Base-by-base conservation (phyloP, 53 echinoderm and acorn worm genomes). In the Antedon mediterranea region DNA sequence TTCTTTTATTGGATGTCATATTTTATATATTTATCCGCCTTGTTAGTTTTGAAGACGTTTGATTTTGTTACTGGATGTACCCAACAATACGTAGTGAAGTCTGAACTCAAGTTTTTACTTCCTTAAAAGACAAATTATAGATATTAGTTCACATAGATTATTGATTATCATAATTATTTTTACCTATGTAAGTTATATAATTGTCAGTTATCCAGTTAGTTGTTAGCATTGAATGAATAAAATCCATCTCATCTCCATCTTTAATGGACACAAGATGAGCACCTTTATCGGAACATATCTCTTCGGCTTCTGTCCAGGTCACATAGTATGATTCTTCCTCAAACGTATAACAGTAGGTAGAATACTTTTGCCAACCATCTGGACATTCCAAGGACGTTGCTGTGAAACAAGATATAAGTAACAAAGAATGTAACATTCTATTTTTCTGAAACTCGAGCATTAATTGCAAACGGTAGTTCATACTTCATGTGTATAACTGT, bases 181-280 rank as follows among this genome's bases (percentile, higher is more conserved):
- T 83, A 91, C 97, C 97, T 32, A 97, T 97, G 72, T 92, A 97
- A 0, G 88, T 88, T 6, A 82, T 74, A 0, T 30, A 74, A 9
- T 92, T 78, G 23, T 89, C 74, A 0, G 92, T 89, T 15, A 85
- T 89, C 92, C 92, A 97, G 18, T 74, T 75, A 32, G 89, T 83
- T 7, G 97, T 87, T 76, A 97, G 77, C 92, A 86, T 91, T 71
- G 79, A 84, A 20, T 97, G 97, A 28, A 97, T 72, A 76, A 89
- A 97, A 15, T 79, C 74, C 92, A 92, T 97, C 44, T 97, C 97
- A 0, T 72, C 31, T n/a, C 79, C 71, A 34, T 86, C 85, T 15
- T 71, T 43, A 71, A 97, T 97, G 75, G 89, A 88, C 9, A 88
- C 86, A 32, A 97, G 85, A 29, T 84, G 81, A 28, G 87, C 83